A percentile compares a stretch with the other conserved stretches of the same genome.
Conservation (phyloP, 1,140 invertebrate genomes). For the Trichoplusia ni region DNA sequence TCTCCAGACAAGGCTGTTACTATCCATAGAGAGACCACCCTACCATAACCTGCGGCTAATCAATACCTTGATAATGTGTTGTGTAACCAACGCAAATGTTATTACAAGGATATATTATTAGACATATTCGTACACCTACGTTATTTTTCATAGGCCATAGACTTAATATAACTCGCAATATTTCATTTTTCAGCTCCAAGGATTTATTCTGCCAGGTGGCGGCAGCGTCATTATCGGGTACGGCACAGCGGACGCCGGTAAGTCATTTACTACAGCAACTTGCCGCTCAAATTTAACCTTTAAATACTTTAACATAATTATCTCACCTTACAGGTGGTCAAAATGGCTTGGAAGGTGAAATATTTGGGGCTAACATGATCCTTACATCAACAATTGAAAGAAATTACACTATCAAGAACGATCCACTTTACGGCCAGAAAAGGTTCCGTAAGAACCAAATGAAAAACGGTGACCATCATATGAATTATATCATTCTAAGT, state of each 20-base stretch:
- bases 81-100: conserved; percentile 2
- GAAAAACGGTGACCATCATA: conserved; percentile 35
- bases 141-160: too few relatives aligned
- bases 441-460: conserved; percentile 59
- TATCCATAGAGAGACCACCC: conserved; percentile 33
- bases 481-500: conserved; percentile 55
- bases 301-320: neutral
- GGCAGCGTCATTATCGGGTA: conserved; percentile 86
- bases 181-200: conserved; percentile 73
- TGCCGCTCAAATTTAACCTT: neutral
- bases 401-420: conserved; percentile 61
- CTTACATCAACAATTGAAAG: conserved; percentile 81
- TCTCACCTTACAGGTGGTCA: conserved; percentile 73
- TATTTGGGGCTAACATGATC: conserved; percentile 86
- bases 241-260: conserved; percentile 85
- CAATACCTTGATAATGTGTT: conserved; percentile 34
- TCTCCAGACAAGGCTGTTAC: conserved; percentile 35
- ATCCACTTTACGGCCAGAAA: conserved; percentile 57
- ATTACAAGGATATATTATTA: neutral
- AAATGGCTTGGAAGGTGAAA: conserved; percentile 85
- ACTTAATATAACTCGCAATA: neutral
- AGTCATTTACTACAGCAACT: conserved; percentile 44
- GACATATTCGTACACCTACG: neutral
- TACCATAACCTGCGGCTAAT: conserved; percentile 33
- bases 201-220: conserved; percentile 80